phyloP scores from a whole-genome alignment of 2,888 invertebrate species.

The Fragum fragum region DNA sequence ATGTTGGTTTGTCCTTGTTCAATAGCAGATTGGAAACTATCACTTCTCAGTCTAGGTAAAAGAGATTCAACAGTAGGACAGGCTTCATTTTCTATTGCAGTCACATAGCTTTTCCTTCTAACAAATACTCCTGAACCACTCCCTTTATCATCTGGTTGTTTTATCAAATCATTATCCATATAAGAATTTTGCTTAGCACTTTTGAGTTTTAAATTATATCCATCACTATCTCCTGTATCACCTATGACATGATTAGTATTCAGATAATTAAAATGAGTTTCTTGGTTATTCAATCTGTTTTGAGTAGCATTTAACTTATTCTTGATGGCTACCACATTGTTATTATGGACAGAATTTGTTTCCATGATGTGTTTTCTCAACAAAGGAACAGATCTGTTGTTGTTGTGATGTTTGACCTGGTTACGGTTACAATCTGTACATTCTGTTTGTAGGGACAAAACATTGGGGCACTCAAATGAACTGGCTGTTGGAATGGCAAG shows the following conservation, averaged over 20 bases:
- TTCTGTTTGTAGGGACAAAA: constrained; percentile 5
- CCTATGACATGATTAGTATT: not conserved
- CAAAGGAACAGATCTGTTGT: constrained; percentile 50
- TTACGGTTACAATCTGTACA: constrained; percentile 33
- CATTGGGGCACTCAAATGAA: not conserved
- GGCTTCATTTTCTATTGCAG: constrained; percentile 63
- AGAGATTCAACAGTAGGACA: constrained; percentile 37
- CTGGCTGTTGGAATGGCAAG: constrained; percentile 35
- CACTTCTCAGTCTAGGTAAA: constrained; percentile 54
- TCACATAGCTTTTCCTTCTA: constrained; percentile 65
- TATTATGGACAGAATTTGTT: not conserved
- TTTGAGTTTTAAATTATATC: not conserved
- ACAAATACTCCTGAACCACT: not conserved
- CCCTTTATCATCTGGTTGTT: not conserved
- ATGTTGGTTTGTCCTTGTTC: constrained; percentile 68
- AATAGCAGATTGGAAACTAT: constrained; percentile 76
- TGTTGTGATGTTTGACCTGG: not conserved
- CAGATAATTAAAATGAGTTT: not conserved
- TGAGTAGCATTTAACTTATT: not conserved
- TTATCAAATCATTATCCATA: not conserved
- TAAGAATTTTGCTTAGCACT: not conserved
- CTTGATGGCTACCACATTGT: constrained; percentile 14
- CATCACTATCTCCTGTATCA: not conserved
- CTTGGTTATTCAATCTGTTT: not conserved
- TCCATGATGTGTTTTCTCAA: constrained; percentile 28